Evolutionary conservation across 1,140 invertebrate species (phyloP), one percentile per base, ranked within the genome.

Genomic region (Sycophaga agraensis): DNA sequence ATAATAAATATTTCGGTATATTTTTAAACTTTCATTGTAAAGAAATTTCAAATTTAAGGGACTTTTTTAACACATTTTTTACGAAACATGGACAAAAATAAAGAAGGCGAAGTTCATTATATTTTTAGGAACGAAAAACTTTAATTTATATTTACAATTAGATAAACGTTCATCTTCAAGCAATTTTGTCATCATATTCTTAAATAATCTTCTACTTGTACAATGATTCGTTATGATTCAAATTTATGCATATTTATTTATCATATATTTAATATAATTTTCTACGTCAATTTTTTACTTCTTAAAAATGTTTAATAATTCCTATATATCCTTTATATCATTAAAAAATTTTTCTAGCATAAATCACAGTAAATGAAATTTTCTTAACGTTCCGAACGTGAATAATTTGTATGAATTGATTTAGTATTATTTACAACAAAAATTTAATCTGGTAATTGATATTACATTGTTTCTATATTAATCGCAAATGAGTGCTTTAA

Each of bases 371-470:
- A n/a, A 40, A 58, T n/a, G 24, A 21, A 40, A 40, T 31, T 16
- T 35, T 35, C 14, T 46, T 31, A 48, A 48, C 21, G 34, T 31
- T 31, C 2, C 8, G 14, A 46, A 16, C 14, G 17, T 11, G 8
- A 37, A 26, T n/a, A 37, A 37, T 37, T 9, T 12, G n/a, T n/a
- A n/a, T n/a, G n/a, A n/a, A n/a, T n/a, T 16, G 19, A 9, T 9
- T 7, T 39, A 49, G 39, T 39, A 19, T 28, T 58, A 58, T 48
- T 48, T 39, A 58, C 55, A 58, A 39, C 43, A 39, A 35, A 46
- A 56, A 34, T 54, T 42, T 54, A 40, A 42, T 14, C 16, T 17
- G 7, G 12, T 28, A 5, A 46, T 46, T 46, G 16, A 24, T 26
- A 24, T 17, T 28, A 34, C 28, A 31, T 9, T 22, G 48, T 11